Percentiles rank a stretch among this genome's conserved stretches.
These are phyloP conservation scores for Pocota personata DNA, from an alignment of 2,888 invertebrate species.

Conservation along the genomic window DNA sequence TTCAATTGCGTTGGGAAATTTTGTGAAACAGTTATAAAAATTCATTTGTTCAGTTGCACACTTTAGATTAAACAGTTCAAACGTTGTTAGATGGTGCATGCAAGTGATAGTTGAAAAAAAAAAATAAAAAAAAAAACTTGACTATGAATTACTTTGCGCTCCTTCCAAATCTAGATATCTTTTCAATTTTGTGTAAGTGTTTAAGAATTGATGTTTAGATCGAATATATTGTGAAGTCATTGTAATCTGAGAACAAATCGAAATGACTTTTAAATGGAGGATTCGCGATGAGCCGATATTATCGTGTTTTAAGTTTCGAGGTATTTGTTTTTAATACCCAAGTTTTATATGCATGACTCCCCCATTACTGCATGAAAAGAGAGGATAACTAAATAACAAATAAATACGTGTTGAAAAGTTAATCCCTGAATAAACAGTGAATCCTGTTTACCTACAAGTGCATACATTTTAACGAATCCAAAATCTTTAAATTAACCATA, in stretches of 20 bases:
- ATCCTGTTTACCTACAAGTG: background rate
- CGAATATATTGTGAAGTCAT: background rate
- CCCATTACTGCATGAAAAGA: background rate
- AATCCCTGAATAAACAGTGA: constrained; percentile 9
- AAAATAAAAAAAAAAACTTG: background rate
- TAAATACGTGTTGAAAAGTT: background rate
- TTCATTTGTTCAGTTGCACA: constrained; percentile 61
- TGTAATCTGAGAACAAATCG: background rate
- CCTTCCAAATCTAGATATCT: constrained; percentile 49
- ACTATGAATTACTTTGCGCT: constrained; percentile 47
- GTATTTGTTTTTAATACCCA: constrained; percentile 52
- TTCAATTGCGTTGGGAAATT: constrained; percentile 57
- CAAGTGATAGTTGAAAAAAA: background rate
- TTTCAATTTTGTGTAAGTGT: constrained; percentile 56
- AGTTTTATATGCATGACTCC: constrained; percentile 36
- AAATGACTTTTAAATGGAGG: constrained; percentile 74
- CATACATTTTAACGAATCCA: background rate
- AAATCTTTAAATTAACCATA: background rate
- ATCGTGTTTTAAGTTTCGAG: constrained; percentile 75
- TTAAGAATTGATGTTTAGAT: background rate
- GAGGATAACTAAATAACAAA: constrained; percentile 1
- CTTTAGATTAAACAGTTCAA: constrained; percentile 51
- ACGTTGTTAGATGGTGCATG: constrained; percentile 23
- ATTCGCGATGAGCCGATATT: constrained; percentile 65
- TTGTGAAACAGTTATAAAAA: constrained; percentile 53